Conservation (phyloP, 30 jellyfish, hydroid and myxozoan genomes). For the Catostylus mosaicus region DNA sequence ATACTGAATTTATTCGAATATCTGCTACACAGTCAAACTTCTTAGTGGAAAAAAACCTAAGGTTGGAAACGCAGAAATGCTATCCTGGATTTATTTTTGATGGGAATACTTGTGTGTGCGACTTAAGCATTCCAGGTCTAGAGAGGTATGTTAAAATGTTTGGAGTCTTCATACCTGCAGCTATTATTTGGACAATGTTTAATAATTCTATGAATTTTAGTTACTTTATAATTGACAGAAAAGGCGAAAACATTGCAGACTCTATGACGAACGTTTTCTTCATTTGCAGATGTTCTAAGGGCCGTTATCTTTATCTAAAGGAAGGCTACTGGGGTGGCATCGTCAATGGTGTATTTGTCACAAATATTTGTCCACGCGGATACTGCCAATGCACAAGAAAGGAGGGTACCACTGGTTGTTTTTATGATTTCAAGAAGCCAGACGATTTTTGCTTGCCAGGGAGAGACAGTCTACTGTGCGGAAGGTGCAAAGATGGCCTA, state of each 20-base stretch:
- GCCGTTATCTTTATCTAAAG: constrained; percentile 47
- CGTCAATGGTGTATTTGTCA: constrained; percentile 51
- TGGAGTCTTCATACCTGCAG: too few species aligned
- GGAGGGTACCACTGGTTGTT: constrained; percentile 45
- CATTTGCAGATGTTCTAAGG: constrained; percentile 44
- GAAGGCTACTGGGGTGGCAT: constrained; percentile 71
- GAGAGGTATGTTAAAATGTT: constrained; percentile 19
- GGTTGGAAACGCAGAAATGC: constrained; percentile 46
- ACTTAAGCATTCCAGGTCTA: constrained; percentile 35
- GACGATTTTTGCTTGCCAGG: constrained; percentile 59
- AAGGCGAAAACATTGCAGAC: too few species aligned
- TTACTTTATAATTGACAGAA: too few species aligned
- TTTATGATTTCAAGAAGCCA: constrained; percentile 54
- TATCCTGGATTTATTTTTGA: constrained; percentile 64
- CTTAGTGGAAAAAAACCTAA: constrained; percentile 26
- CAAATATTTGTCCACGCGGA: constrained; percentile 65
- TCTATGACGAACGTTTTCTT: too few species aligned
- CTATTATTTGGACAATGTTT: too few species aligned
- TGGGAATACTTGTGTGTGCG: constrained; percentile 47
- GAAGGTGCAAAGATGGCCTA: constrained; percentile 62
- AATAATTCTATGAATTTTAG: too few species aligned
- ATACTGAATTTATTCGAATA: constrained; percentile 37
- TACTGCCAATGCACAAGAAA: constrained; percentile 55
- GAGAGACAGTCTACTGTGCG: constrained; percentile 62
- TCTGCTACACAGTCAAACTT: constrained; percentile 65